Evolutionary conservation across 2,113 vertebrate genomes (phyloP).

Genomic region (Equus przewalskii): DNA sequence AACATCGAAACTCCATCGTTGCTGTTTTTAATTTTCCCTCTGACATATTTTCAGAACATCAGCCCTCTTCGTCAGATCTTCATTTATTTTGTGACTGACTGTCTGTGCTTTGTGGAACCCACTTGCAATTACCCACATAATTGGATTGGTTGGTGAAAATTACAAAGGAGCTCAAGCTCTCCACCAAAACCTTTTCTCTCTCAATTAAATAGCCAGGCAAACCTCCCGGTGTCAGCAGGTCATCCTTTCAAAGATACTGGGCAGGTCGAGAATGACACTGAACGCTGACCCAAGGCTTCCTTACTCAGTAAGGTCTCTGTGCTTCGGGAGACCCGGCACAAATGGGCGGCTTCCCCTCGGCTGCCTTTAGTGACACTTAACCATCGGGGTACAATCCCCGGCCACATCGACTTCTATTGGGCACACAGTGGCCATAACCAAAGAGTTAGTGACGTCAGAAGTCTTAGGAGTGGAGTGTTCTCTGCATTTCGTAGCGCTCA

Average conservation of each 20-base stretch:
- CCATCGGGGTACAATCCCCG: rapidly evolving
- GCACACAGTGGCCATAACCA: background rate
- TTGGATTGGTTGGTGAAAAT: background rate
- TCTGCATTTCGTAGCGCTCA: background rate
- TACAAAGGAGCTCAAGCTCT: background rate
- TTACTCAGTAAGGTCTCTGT: background rate
- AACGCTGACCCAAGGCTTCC: background rate
- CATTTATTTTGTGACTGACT: background rate
- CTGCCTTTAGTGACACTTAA: background rate
- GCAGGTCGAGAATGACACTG: background rate
- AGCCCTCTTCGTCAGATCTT: background rate
- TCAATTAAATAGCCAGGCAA: conserved; percentile 28
- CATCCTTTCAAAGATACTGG: background rate
- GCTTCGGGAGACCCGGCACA: rapidly evolving
- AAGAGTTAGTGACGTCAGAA: background rate
- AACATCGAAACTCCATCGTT: rapidly evolving
- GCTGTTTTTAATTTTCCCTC: background rate
- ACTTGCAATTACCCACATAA: background rate
- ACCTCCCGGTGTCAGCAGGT: background rate
- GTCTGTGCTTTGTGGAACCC: background rate
- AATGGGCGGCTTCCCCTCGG: rapidly evolving
- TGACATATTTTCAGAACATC: background rate
- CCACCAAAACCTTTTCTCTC: background rate
- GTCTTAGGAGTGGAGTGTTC: background rate
- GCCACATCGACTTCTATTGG: background rate